Percentiles rank a stretch among this genome's conserved stretches.
Conservation (phyloP, 2,888 invertebrate genomes). For the Drosophila testacea region DNA sequence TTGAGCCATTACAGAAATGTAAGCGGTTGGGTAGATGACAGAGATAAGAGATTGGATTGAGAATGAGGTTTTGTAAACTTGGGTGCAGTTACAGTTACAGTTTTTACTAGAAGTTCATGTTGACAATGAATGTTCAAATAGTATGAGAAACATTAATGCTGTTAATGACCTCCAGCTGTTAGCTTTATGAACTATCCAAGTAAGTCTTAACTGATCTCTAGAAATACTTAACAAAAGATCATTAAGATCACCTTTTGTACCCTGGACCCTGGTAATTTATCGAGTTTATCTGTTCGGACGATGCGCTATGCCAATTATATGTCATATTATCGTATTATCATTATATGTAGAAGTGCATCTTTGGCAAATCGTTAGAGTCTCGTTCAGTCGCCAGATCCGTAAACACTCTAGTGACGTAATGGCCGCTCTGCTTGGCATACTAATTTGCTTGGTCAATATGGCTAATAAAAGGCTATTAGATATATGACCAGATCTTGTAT, state of each 20-base stretch:
- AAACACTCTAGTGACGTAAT: constrained; percentile 39
- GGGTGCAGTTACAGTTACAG: constrained; percentile 28
- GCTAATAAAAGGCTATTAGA: constrained; percentile 35
- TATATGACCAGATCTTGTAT: constrained; percentile 11
- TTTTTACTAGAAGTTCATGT: neutral
- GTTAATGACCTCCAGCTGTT: constrained; percentile 7
- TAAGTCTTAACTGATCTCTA: constrained; percentile 5
- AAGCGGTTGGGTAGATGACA: constrained; percentile 8
- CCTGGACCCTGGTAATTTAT: constrained; percentile 33
- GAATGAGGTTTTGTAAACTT: constrained; percentile 24
- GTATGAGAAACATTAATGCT: neutral
- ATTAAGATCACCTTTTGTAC: constrained; percentile 25
- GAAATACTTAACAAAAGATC: constrained; percentile 11
- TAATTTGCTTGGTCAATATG: constrained; percentile 57
- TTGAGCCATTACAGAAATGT: constrained; percentile 33
- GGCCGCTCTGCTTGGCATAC: constrained; percentile 30
- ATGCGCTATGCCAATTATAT: constrained; percentile 40
- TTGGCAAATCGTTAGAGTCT: constrained; percentile 20
- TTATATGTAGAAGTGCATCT: constrained; percentile 34
- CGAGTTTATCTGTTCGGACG: constrained; percentile 25
- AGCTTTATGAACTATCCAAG: constrained; percentile 3
- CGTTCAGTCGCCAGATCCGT: constrained; percentile 24
- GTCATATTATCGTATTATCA: constrained; percentile 39
- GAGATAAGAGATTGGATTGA: constrained; percentile 36
- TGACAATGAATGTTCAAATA: neutral